Percentiles rank a stretch among this genome's conserved stretches.
Conservation (phyloP, 2,888 invertebrate genomes). For the Netelia inedita region DNA sequence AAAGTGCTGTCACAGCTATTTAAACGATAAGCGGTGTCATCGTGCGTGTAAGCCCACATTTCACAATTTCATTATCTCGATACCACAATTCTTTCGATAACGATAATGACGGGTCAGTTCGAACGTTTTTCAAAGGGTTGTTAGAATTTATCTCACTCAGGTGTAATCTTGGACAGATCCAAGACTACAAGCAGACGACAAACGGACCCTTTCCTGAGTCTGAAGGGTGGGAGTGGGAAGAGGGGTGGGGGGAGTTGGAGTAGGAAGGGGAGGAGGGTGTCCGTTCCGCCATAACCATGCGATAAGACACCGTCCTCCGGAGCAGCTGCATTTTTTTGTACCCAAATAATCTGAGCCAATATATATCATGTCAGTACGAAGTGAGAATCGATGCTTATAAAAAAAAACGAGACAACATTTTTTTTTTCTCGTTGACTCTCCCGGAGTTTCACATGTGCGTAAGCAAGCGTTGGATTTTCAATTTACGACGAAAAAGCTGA, state of each 20-base stretch:
- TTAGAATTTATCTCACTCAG: constrained; percentile 56
- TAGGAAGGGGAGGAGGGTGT: no score
- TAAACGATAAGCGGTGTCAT: neutral
- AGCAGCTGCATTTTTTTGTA: constrained; percentile 60
- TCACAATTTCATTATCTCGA: constrained; percentile 8
- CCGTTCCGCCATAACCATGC: constrained; percentile 19
- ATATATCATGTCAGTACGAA: constrained; percentile 54
- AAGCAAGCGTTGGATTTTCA: constrained; percentile 54
- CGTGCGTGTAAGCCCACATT: constrained; percentile 3
- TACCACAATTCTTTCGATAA: constrained; percentile 4
- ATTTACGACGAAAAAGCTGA: constrained; percentile 58
- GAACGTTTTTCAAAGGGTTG: constrained; percentile 37
- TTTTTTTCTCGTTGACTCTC: constrained; percentile 15
- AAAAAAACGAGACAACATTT: constrained; percentile 26
- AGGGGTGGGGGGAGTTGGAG: no score
- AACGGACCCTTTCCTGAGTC: constrained; percentile 26
- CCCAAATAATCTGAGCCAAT: constrained; percentile 49
- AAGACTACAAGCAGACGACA: constrained; percentile 12
- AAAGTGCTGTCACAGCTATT: neutral
- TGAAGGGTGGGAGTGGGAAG: neutral
- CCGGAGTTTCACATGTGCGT: constrained; percentile 51
- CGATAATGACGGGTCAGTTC: constrained; percentile 30
- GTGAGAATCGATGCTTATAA: constrained; percentile 56
- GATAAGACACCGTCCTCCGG: constrained; percentile 48
- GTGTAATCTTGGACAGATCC: constrained; percentile 62